Percentiles rank a stretch among this genome's conserved stretches.
Conservation (phyloP, 2,113 vertebrate species). For the Perognathus longimembris region DNA sequence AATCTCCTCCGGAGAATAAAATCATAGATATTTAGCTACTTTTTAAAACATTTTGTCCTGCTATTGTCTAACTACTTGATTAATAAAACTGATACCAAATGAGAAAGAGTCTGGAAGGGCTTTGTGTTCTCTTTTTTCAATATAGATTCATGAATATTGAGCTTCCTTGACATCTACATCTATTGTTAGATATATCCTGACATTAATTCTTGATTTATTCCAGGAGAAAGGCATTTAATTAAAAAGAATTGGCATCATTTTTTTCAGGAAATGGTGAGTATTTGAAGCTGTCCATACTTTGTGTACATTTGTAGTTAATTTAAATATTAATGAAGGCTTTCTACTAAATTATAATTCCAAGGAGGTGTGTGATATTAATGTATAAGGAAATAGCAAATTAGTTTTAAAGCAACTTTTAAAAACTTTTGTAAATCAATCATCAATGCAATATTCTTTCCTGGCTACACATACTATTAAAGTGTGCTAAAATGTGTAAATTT, state of each 20-base stretch:
- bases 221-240: conserved; percentile 32
- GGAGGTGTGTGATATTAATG: conserved; percentile 9
- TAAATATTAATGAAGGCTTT: conserved; percentile 48
- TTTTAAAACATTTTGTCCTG: neutral
- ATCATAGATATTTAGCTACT: neutral
- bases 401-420: conserved; percentile 49
- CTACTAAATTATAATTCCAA: conserved; percentile 18
- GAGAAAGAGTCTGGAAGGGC: neutral
- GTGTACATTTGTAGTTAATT: conserved; percentile 10
- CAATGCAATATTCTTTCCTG: conserved; percentile 58
- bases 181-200: conserved; percentile 20
- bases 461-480: conserved; percentile 73
- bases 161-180: conserved; percentile 26
- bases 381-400: conserved; percentile 58
- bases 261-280: neutral
- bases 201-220: conserved; percentile 31
- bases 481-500: conserved; percentile 83
- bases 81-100: conserved; percentile 12
- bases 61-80: neutral
- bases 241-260: conserved; percentile 31
- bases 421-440: conserved; percentile 36
- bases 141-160: conserved; percentile 7
- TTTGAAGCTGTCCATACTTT: conserved; percentile 40
- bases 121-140: conserved; percentile 9
- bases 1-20: neutral